phyloP scores from a whole-genome alignment of 2,888 invertebrate genomes.

The Sphinx pinastri region DNA sequence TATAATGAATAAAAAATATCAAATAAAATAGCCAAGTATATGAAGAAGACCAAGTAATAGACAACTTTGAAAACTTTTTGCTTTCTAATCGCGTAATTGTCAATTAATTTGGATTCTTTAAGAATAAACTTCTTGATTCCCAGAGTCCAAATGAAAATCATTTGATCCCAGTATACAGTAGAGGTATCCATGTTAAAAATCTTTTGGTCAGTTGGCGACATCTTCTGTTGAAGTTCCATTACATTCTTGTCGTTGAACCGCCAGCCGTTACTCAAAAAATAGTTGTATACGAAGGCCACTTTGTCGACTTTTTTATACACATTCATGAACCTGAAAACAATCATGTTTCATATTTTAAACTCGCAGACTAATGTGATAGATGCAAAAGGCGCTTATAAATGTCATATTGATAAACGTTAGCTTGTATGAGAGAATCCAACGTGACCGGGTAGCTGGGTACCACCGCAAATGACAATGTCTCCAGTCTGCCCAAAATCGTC shows the following conservation, averaged over 20 bases:
- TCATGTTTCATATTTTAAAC: too few relatives aligned
- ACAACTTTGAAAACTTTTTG: slow-evolving; percentile 37
- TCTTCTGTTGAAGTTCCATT: slow-evolving; percentile 30
- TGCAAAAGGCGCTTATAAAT: too few relatives aligned
- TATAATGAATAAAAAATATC: not conserved
- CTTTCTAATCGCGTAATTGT: slow-evolving; percentile 34
- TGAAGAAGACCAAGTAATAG: slow-evolving; percentile 23
- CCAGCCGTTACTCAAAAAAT: slow-evolving; percentile 43
- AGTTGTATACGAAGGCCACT: slow-evolving; percentile 29
- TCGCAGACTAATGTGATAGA: too few relatives aligned
- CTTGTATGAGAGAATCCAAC: too few relatives aligned
- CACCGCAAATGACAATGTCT: too few relatives aligned
- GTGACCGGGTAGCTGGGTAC: too few relatives aligned
- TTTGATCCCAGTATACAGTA: slow-evolving; percentile 38
- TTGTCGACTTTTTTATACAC: slow-evolving; percentile 43
- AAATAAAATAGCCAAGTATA: not conserved
- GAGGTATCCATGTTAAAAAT: slow-evolving; percentile 43
- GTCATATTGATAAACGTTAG: too few relatives aligned
- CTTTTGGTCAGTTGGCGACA: slow-evolving; percentile 38
- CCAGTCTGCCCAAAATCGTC: too few relatives aligned
- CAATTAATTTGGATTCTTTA: slow-evolving; percentile 38
- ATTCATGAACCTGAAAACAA: slow-evolving; percentile 41
- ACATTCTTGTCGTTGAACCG: slow-evolving; percentile 44
- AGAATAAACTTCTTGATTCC: slow-evolving; percentile 42
- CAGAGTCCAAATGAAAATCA: slow-evolving; percentile 38